phyloP scores from a whole-genome alignment of 2,797 vertebrate species.

The Anabas testudineus region DNA sequence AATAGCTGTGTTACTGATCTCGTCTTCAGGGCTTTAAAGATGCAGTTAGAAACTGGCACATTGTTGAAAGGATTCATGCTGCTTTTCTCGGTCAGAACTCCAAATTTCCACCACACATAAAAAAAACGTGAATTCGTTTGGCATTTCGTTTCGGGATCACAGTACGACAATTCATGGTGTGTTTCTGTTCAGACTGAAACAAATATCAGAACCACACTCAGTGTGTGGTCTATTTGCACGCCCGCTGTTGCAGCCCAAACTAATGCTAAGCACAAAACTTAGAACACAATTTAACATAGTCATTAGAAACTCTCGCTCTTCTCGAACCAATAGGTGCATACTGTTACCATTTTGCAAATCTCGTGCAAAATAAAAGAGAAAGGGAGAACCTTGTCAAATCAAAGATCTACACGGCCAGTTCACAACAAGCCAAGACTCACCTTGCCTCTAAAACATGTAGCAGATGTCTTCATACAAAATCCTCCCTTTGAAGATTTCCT shows the following conservation, averaged over 20 bases:
- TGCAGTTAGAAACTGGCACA: background rate
- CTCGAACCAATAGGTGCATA: too few relatives aligned
- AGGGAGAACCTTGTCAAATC: slow-evolving; percentile 25
- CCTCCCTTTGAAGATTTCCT: slow-evolving; percentile 72
- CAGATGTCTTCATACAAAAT: slow-evolving; percentile 60
- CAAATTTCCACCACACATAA: background rate
- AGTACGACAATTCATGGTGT: background rate
- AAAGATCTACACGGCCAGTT: slow-evolving; percentile 7
- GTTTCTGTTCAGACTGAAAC: background rate
- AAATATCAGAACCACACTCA: background rate
- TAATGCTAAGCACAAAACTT: too few relatives aligned
- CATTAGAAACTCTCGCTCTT: too few relatives aligned
- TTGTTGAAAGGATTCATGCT: background rate
- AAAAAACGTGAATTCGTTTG: background rate
- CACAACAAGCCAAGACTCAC: slow-evolving; percentile 13
- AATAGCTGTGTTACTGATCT: slow-evolving; percentile 23
- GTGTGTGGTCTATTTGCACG: too few relatives aligned
- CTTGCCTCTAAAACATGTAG: slow-evolving; percentile 40
- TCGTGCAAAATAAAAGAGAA: slow-evolving; percentile 16
- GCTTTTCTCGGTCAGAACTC: background rate
- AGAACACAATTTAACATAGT: too few relatives aligned
- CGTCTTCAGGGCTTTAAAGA: slow-evolving; percentile 16
- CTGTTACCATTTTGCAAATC: background rate
- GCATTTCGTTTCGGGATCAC: background rate
- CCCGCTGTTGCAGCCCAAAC: too few relatives aligned